Evolutionary conservation across 2,113 vertebrate species (phyloP), one percentile per base, ranked within the genome.

Genomic region (Bambusicola thoracicus): DNA sequence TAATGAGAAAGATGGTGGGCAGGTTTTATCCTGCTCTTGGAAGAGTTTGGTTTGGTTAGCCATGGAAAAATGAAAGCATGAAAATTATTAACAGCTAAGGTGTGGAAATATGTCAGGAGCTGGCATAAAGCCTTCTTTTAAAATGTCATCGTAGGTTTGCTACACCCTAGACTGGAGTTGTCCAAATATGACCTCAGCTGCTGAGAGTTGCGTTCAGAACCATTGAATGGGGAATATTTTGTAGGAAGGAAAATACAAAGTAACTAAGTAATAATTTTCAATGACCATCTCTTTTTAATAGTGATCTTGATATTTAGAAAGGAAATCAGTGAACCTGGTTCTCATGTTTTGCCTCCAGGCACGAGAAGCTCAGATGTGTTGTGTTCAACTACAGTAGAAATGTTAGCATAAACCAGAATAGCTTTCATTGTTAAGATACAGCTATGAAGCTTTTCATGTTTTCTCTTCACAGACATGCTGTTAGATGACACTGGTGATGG

Each of bases 401-500:
- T 55, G 49, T 87, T 89, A 88, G 76, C 43, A 8, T 96, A 80
- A 94, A 84, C 79, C 93, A 87, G 63, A 72, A 10, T 9, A 62
- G 66, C 41, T 44, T 9, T 84, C 81, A 32, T 43, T 73, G 92
- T 94, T 92, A 72, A 76, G 95, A 44, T 59, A 78, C 91, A 95
- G 88, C 93, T 97, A 86, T 92, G 81, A 97, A 86, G 90, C 55
- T 93, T 85, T 87, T 91, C 96, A 84, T 97, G 93, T 96, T 97
- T 96, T 93, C 76, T 94, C 70, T 94, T 94, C 89, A 58, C 97
- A 99, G 99, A 99, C 97, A 99, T 99, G 98, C 97, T 99, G 92
- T 96, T 99, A 93, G 99, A 99, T 91, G 99, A 99, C 95, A 96
- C 98, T 36, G 98, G 98, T 43, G 99, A 99, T 65, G 98, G 98